Evolutionary conservation across 2,797 vertebrate genomes (phyloP).

Genomic region (Neopelma chrysocephalum): DNA sequence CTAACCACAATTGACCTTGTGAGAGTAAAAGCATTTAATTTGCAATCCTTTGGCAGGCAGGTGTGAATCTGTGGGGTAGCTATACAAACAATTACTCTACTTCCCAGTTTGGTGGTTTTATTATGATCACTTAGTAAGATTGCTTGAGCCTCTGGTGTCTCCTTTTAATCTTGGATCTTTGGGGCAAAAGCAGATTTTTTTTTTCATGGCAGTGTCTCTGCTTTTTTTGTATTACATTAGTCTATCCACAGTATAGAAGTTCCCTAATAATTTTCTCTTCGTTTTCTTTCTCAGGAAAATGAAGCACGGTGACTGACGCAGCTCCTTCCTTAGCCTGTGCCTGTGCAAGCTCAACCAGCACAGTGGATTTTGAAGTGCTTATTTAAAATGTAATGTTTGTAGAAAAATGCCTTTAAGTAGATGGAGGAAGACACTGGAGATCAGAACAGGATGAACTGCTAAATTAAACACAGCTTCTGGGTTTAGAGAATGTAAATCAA

Average conservation of each 20-base stretch:
- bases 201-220: background rate
- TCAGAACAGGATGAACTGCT: background rate
- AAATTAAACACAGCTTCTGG: constrained; percentile 35
- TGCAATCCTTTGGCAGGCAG: constrained; percentile 3
- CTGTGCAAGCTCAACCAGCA: background rate
- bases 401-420: constrained; percentile 2
- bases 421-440: background rate
- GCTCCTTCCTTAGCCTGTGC: background rate
- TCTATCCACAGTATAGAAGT: background rate
- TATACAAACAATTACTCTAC: constrained; percentile 33
- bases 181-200: background rate
- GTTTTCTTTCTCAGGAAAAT: background rate
- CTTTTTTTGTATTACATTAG: background rate
- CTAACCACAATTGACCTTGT: constrained; percentile 32
- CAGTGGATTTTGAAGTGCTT: background rate
- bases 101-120: background rate
- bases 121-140: background rate
- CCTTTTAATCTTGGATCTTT: background rate
- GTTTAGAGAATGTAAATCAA: constrained; percentile 14
- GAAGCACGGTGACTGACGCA: background rate
- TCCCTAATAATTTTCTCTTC: background rate
- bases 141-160: background rate
- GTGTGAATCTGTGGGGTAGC: background rate
- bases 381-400: constrained; percentile 13
- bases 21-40: constrained; percentile 18